Evolutionary conservation across 1,140 invertebrate species (phyloP).

Genomic region (Tribolium castaneum): DNA sequence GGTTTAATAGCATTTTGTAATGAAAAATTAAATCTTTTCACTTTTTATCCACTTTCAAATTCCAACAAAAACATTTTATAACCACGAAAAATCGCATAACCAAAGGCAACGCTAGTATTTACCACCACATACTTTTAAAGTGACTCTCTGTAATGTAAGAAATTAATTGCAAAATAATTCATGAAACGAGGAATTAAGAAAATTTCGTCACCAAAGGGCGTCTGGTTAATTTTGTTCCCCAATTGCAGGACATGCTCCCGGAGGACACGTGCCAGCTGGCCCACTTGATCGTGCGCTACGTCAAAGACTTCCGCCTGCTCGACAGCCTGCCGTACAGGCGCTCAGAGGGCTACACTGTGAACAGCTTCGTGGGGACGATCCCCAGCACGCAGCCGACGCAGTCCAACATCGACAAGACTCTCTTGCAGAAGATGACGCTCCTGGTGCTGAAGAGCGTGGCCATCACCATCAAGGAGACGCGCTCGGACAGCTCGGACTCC

Average conservation of each 20-base stretch:
- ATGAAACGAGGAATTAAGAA: too few relatives aligned
- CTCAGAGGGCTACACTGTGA: slow-evolving; percentile 58
- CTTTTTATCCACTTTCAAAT: too few relatives aligned
- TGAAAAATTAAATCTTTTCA: too few relatives aligned
- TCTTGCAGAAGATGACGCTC: slow-evolving; percentile 86
- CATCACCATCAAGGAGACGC: slow-evolving; percentile 89
- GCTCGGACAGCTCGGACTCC: slow-evolving; percentile 85
- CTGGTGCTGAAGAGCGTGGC: slow-evolving; percentile 89
- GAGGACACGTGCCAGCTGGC: slow-evolving; percentile 89
- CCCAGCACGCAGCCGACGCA: slow-evolving; percentile 53
- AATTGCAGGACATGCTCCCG: slow-evolving; percentile 79
- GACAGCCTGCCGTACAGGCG: slow-evolving; percentile 72
- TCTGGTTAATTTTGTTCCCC: too few relatives aligned
- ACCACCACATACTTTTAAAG: too few relatives aligned
- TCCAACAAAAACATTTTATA: too few relatives aligned
- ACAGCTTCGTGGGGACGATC: slow-evolving; percentile 62
- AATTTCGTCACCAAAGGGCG: too few relatives aligned
- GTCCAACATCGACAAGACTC: slow-evolving; percentile 73
- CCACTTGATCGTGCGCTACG: slow-evolving; percentile 84
- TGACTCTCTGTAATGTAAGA: too few relatives aligned
- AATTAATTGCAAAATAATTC: too few relatives aligned
- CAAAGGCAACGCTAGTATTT: too few relatives aligned
- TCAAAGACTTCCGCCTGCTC: slow-evolving; percentile 84
- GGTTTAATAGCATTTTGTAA: too few relatives aligned
- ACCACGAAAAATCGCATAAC: too few relatives aligned